These are phyloP conservation scores for Oncorhynchus kisutch DNA, from an alignment of 2,113 vertebrate genomes.

Conservation along the genomic window DNA sequence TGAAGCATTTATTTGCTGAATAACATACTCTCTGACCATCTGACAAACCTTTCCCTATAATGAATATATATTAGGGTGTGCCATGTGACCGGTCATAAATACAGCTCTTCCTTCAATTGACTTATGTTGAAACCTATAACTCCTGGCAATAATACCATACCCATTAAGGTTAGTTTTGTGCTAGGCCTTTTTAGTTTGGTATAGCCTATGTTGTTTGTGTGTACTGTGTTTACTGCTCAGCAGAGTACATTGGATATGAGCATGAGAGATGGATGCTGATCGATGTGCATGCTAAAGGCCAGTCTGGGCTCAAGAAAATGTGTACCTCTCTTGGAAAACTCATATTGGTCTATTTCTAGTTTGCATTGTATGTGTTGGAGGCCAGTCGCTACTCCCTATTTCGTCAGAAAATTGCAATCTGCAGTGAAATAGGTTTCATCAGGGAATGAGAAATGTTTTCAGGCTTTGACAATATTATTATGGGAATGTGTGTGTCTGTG, in stretches of 20 bases:
- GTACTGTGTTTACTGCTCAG: conserved; percentile 19
- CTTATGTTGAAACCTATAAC: neutral
- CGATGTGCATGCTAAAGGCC: conserved; percentile 8
- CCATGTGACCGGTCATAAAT: too few relatives aligned
- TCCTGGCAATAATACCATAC: neutral
- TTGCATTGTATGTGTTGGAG: conserved; percentile 54
- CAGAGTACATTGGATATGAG: conserved; percentile 29
- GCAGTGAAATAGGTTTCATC: conserved; percentile 53
- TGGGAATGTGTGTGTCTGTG: neutral
- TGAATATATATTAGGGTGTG: neutral
- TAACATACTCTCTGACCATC: too few relatives aligned
- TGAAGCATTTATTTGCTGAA: too few relatives aligned
- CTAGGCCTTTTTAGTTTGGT: neutral
- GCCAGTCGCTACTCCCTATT: conserved; percentile 50
- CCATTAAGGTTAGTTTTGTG: neutral
- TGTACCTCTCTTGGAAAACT: conserved; percentile 43
- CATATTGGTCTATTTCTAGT: conserved; percentile 62
- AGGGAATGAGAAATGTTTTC: conserved; percentile 54
- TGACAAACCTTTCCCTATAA: too few relatives aligned
- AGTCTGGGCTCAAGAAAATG: conserved; percentile 23
- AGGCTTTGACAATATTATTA: conserved; percentile 2
- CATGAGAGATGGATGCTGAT: conserved; percentile 57
- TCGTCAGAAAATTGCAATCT: conserved; percentile 64
- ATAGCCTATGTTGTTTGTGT: neutral
- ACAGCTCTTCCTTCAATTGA: too few relatives aligned